A percentile compares a stretch with the other conserved stretches of the same genome.
Evolutionary conservation across 2,797 vertebrate species (phyloP).

Genomic region (Argya squamiceps): DNA sequence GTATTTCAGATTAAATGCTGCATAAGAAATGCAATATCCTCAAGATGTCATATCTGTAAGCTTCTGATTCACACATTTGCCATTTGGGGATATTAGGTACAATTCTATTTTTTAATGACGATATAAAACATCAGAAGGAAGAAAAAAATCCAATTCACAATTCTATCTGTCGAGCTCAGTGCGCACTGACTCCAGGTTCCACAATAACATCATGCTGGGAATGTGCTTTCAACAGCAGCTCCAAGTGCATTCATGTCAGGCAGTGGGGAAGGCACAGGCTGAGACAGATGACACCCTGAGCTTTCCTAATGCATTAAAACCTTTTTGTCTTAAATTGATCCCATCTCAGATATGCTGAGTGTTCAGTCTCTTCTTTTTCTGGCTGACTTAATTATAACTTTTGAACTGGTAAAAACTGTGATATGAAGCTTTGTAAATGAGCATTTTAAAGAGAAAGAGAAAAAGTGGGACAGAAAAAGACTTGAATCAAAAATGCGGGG

Average conservation of each 20-base stretch:
- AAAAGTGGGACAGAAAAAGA: background rate
- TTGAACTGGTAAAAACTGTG: background rate
- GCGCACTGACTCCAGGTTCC: background rate
- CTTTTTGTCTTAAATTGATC: background rate
- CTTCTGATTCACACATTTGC: background rate
- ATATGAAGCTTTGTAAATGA: background rate
- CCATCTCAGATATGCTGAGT: background rate
- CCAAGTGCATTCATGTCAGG: background rate
- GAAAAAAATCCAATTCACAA: background rate
- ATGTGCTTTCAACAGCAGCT: background rate
- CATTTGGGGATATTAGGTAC: background rate
- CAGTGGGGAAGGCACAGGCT: background rate
- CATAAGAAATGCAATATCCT: background rate
- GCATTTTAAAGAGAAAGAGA: background rate
- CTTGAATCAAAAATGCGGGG: background rate
- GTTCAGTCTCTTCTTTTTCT: background rate
- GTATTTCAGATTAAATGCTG: constrained; percentile 19
- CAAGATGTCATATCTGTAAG: background rate
- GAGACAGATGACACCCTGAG: background rate
- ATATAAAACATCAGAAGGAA: background rate
- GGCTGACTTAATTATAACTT: background rate
- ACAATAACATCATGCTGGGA: background rate
- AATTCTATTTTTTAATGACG: background rate
- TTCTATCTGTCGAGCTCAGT: background rate
- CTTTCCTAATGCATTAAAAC: background rate